Conservation (phyloP, 2,797 vertebrate species). For the Pangasius mekongensis region DNA sequence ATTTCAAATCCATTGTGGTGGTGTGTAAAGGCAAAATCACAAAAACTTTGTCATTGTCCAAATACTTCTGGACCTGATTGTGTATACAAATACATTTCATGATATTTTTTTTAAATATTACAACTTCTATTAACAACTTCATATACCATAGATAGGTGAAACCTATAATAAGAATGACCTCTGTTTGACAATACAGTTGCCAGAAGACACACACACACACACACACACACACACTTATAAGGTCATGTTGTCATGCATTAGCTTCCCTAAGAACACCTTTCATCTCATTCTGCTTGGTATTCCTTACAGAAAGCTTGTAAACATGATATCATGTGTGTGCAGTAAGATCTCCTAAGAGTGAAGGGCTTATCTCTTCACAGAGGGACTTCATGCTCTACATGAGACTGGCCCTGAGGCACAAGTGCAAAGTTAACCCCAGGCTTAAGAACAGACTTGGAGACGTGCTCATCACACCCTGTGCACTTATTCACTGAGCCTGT, state of each 20-base stretch:
- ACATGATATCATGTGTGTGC: background rate
- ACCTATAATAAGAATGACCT: background rate
- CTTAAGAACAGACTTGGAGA: constrained; percentile 11
- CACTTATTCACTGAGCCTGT: background rate
- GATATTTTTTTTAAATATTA: background rate
- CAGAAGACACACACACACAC: background rate
- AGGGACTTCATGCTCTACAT: background rate
- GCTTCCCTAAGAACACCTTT: constrained; percentile 20
- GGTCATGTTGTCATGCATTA: background rate
- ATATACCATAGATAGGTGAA: background rate
- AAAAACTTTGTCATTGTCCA: too few species aligned
- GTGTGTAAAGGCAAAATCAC: too few species aligned
- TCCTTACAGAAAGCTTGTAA: background rate
- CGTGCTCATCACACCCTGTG: background rate
- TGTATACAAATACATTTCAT: background rate
- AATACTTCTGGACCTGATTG: too few species aligned
- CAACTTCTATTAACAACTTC: background rate
- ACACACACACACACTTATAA: background rate
- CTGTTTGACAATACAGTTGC: background rate
- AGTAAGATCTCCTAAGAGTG: constrained; percentile 13
- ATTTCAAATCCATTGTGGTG: too few species aligned
- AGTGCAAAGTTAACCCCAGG: constrained; percentile 43
- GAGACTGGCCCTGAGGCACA: constrained; percentile 32
- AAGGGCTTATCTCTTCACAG: background rate
- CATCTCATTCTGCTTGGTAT: background rate